Percentiles rank a stretch among this genome's conserved stretches.
phyloP scores from a whole-genome alignment of 2,888 invertebrate genomes.

The Ophion obscuratus region DNA sequence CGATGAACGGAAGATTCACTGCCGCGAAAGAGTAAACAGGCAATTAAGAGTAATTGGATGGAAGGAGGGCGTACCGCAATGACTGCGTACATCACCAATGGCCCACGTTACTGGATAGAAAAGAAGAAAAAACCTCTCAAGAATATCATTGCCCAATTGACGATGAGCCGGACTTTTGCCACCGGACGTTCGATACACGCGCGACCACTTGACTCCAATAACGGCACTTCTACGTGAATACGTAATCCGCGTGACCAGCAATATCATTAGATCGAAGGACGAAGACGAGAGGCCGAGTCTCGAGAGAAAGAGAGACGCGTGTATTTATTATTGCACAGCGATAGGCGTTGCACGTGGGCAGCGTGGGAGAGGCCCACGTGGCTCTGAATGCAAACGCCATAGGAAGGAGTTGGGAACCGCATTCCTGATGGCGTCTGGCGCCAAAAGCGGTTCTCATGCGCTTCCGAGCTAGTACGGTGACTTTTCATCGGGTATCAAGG shows the following conservation, averaged over 20 bases:
- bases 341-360: constrained; percentile 66
- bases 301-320: constrained; percentile 39
- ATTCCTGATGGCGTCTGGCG: constrained; percentile 80
- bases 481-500: constrained; percentile 38
- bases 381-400: constrained; percentile 54
- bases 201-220: constrained; percentile 46
- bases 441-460: constrained; percentile 79
- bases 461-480: background rate
- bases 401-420: constrained; percentile 77
- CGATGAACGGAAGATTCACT: constrained; percentile 27
- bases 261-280: constrained; percentile 55
- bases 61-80: background rate
- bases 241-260: constrained; percentile 35
- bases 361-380: constrained; percentile 76
- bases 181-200: constrained; percentile 19
- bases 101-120: too few species aligned
- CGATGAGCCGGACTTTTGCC: constrained; percentile 53
- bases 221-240: constrained; percentile 29
- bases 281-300: constrained; percentile 22
- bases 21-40: constrained; percentile 9
- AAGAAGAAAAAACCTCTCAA: too few species aligned
- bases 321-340: constrained; percentile 18
- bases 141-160: background rate
- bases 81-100: too few species aligned
- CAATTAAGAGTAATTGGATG: constrained; percentile 23